A percentile compares a stretch with the other conserved stretches of the same genome.
These are phyloP conservation scores for Dicrostonyx torquatus DNA, from an alignment of 2,797 vertebrate genomes.

Conservation along the genomic window DNA sequence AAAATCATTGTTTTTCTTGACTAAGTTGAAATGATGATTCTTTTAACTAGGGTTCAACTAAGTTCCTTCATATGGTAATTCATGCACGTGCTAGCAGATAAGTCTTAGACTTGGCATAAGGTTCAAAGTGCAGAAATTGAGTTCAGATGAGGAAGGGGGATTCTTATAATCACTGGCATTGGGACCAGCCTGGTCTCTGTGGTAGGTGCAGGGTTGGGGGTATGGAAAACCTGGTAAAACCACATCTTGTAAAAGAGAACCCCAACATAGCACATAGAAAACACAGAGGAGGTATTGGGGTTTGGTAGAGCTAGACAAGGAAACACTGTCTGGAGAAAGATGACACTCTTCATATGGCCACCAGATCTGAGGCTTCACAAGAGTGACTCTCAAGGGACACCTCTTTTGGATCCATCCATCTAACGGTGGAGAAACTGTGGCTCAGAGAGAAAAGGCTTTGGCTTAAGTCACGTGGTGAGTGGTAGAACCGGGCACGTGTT, in stretches of 20 bases:
- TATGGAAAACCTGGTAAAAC: not conserved
- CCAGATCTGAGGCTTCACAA: not conserved
- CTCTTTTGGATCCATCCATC: not conserved
- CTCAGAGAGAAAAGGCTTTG: not conserved
- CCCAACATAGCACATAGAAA: not conserved
- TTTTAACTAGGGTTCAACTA: constrained; percentile 62
- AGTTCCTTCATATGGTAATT: constrained; percentile 68
- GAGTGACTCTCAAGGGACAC: not conserved
- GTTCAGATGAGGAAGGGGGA: constrained; percentile 51
- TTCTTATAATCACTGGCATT: constrained; percentile 17
- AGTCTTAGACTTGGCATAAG: constrained; percentile 67
- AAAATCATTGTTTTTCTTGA: constrained; percentile 62
- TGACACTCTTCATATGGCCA: not conserved
- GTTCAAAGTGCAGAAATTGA: constrained; percentile 74
- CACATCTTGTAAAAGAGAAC: constrained; percentile 34
- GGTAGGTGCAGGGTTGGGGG: not conserved
- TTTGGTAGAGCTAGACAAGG: not conserved
- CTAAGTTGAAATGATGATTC: constrained; percentile 68
- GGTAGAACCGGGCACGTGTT: not conserved
- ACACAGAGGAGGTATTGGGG: not conserved
- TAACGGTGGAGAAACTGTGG: not conserved
- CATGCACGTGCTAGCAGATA: constrained; percentile 45
- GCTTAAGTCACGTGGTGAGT: not conserved
- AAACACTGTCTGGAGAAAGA: not conserved
- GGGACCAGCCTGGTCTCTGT: not conserved